Evolutionary conservation across 2,797 vertebrate species (phyloP), one percentile per base, ranked within the genome.

Genomic region (Ctenosaura bakeri): DNA sequence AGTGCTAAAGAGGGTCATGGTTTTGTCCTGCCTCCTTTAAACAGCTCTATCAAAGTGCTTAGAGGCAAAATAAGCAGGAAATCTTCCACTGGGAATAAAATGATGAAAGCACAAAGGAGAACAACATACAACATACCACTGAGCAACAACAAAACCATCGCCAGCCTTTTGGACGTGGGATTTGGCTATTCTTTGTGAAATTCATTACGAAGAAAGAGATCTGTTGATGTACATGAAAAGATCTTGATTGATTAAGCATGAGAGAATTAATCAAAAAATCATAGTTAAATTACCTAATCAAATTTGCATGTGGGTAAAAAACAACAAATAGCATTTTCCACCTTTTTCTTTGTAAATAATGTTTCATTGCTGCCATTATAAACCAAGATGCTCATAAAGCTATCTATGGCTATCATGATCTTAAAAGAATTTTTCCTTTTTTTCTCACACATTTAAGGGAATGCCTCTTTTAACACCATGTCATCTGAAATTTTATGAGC

Each of bases 21-120:
- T 93, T 85, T 64, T 77, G 1, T 91, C 89, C 84, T 46, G 29
- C 69, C 73, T 93, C 89, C 8, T 54, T 76, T 87, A 78, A 93
- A 89, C n/a, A 88, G 54, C 73, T 83, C 86, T 87, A 76, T 88
- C 71, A 89, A 92, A 32, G 14, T 59, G 26, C 7, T 87, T 73
- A 52, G 86, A 88, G 90, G 89, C 13, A 35, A 42, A 77, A 79
- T 13, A 87, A 89, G 82, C 71, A 90, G 56, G n/a, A 89, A 0
- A 1, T n/a, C 16, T 71, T 1, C 71, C 87, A 76, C 52, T 64
- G 64, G 26, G 24, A 79, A 79, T 88, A 22, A 88, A 62, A 42
- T 2, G 1, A 64, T 64, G 46, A 84, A 24, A 14, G 3, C 42
- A 13, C 0, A 0, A 50, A 4, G 35, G 29, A 91, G 89, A 89